These are phyloP conservation scores for Darevskia nairensis DNA, from an alignment of 2,797 vertebrate species.

Conservation along the genomic window DNA sequence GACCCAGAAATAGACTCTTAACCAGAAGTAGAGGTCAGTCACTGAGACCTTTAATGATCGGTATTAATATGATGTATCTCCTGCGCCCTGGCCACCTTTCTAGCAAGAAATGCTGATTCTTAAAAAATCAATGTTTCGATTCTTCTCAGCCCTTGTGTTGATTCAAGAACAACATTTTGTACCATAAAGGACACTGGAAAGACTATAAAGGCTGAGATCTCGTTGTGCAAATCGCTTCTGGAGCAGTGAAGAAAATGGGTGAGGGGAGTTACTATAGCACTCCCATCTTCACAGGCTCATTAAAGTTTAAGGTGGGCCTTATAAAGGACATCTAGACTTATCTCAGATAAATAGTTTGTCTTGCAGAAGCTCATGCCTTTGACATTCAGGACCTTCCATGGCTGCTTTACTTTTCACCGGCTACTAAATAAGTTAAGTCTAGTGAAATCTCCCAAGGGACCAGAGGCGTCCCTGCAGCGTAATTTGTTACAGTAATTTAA, in stretches of 20 bases:
- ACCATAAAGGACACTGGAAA: slow-evolving; percentile 65
- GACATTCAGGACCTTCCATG: not conserved
- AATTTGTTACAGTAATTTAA: slow-evolving; percentile 18
- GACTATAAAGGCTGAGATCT: slow-evolving; percentile 61
- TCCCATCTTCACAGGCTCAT: not conserved
- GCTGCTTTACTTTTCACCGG: not conserved
- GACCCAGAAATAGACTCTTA: slow-evolving; percentile 50
- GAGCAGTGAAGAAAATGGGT: slow-evolving; percentile 52
- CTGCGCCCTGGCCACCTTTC: slow-evolving; percentile 65
- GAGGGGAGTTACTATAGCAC: slow-evolving; percentile 23
- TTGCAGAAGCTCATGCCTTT: not conserved
- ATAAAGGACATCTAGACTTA: slow-evolving; percentile 2
- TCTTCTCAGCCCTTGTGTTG: slow-evolving; percentile 60
- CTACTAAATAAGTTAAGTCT: slow-evolving; percentile 18
- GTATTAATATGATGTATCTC: slow-evolving; percentile 36
- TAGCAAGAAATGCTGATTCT: slow-evolving; percentile 66
- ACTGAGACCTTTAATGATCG: slow-evolving; percentile 29
- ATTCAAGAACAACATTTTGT: slow-evolving; percentile 69
- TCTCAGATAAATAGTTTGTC: not conserved
- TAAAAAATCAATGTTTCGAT: slow-evolving; percentile 64
- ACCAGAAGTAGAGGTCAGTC: slow-evolving; percentile 49
- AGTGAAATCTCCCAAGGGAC: slow-evolving; percentile 38
- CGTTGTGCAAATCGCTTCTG: slow-evolving; percentile 59
- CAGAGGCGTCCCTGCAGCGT: not conserved
- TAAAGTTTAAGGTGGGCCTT: not conserved